Evolutionary conservation across 2,113 vertebrate species (phyloP).

Genomic region (Corydoras sp.): DNA sequence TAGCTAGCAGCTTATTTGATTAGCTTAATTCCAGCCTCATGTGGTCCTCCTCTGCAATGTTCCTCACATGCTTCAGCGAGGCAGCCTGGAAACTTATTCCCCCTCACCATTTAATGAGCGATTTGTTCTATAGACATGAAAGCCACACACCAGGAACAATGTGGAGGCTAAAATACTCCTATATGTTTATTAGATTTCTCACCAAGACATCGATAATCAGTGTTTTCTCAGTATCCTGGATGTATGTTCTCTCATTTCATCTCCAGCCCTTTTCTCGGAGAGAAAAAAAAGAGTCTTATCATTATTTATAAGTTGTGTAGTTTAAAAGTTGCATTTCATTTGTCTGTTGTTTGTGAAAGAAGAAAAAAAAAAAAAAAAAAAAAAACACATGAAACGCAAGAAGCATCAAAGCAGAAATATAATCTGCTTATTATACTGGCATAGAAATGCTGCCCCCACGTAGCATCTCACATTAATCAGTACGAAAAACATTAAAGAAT

Average conservation of each 20-base stretch:
- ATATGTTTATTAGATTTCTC: constrained; percentile 9
- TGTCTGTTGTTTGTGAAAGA: neutral
- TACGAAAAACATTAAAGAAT: neutral
- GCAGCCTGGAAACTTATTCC: constrained; percentile 42
- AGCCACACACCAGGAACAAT: constrained; percentile 44
- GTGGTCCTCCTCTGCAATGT: constrained; percentile 55
- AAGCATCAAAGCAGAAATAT: constrained; percentile 9
- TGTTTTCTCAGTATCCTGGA: constrained; percentile 9
- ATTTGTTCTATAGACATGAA: constrained; percentile 57
- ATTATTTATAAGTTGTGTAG: constrained; percentile 12
- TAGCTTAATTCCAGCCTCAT: constrained; percentile 64
- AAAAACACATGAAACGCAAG: constrained; percentile 2
- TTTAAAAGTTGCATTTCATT: constrained; percentile 17
- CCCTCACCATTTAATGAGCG: constrained; percentile 60
- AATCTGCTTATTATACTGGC: constrained; percentile 17
- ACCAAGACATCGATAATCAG: constrained; percentile 9
- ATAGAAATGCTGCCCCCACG: neutral
- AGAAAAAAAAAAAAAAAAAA: neutral
- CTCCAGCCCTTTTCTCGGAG: neutral
- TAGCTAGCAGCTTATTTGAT: constrained; percentile 68
- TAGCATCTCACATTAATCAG: constrained; percentile 20
- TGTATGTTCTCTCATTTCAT: constrained; percentile 9
- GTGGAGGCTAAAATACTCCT: constrained; percentile 24
- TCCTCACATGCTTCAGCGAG: constrained; percentile 54
- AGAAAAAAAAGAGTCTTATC: constrained; percentile 17